phyloP scores from a whole-genome alignment of 2,797 vertebrate species.

The Bovichtus diacanthus region DNA sequence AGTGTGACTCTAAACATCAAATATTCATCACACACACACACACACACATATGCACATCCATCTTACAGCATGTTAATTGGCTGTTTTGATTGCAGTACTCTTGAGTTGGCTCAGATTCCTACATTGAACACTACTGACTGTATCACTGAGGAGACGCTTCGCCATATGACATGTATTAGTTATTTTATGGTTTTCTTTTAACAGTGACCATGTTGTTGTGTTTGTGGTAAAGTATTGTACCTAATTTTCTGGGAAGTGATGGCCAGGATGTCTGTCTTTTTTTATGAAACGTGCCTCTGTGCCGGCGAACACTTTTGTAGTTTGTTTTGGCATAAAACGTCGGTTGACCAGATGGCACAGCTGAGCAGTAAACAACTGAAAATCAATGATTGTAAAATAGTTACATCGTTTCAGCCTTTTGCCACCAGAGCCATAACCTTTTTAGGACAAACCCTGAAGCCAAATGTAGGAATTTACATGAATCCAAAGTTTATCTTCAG shows the following conservation, averaged over 20 bases:
- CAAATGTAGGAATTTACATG: neutral
- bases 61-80: conserved; percentile 55
- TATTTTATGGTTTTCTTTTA: conserved; percentile 2
- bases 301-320: conserved; percentile 22
- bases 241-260: neutral
- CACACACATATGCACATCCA: conserved; percentile 12
- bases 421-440: neutral
- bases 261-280: neutral
- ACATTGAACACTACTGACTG: neutral
- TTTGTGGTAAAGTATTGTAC: conserved; percentile 6
- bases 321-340: conserved; percentile 29
- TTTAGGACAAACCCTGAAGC: neutral
- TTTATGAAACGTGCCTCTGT: conserved; percentile 15
- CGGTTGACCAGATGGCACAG: conserved; percentile 43
- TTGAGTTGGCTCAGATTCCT: conserved; percentile 14
- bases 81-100: conserved; percentile 41
- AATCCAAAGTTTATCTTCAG: neutral
- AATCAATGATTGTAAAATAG: conserved; percentile 24
- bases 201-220: neutral
- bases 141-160: neutral
- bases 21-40: conserved; percentile 67
- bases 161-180: neutral
- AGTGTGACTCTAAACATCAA: conserved; percentile 67
- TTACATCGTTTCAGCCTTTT: conserved; percentile 24
- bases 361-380: conserved; percentile 27